Base-by-base conservation (phyloP, 2,888 invertebrate species). In the Acrobeloides nanus region DNA sequence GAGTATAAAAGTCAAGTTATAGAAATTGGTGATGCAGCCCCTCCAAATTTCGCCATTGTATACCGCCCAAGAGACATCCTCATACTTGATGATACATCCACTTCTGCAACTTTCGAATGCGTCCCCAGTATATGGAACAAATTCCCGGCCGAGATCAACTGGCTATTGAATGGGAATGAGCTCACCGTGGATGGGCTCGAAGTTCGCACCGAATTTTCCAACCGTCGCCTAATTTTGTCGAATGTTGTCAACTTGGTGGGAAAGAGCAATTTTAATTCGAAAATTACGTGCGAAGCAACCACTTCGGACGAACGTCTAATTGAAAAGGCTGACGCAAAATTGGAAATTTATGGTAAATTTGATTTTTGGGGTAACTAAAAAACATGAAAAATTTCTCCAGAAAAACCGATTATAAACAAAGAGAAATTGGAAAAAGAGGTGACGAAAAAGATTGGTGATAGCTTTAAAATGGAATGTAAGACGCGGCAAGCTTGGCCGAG, bases 11-110 rank as follows among this genome's bases (percentile, higher is more conserved):
- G n/a, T n/a, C n/a, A n/a, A n/a, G n/a, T n/a, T n/a, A n/a, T n/a
- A n/a, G n/a, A 40, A 40, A 25, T 10, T 12, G 10, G 29, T 29
- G 12, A 29, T 29, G 29, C 43, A 32, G n/a, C 35, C n/a, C n/a
- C n/a, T n/a, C n/a, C n/a, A n/a, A n/a, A 54, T 18, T 58, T 58
- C 51, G 32, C 39, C 32, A 59, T 58, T 26, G 48, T 58, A 21
- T 51, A 48, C 39, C 29, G 44, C 23, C 58, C 58, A 17, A 26
- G 29, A n/a, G 54, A 58, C 32, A 27, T 35, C 3, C 38, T 38
- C 5, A 39, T 58, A 21, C 25, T 47, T 29, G 24, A 33, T 12
- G 39, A 37, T 26, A 34, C 17, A 8, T n/a, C 33, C 17, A 23
- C 23, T 18, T 26, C 34, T 1, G 45, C 46, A 12, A 24, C 20